Percentiles rank a stretch among this genome's conserved stretches.
phyloP scores from a whole-genome alignment of 2,888 invertebrate species.

The Napeogenes sylphis region DNA sequence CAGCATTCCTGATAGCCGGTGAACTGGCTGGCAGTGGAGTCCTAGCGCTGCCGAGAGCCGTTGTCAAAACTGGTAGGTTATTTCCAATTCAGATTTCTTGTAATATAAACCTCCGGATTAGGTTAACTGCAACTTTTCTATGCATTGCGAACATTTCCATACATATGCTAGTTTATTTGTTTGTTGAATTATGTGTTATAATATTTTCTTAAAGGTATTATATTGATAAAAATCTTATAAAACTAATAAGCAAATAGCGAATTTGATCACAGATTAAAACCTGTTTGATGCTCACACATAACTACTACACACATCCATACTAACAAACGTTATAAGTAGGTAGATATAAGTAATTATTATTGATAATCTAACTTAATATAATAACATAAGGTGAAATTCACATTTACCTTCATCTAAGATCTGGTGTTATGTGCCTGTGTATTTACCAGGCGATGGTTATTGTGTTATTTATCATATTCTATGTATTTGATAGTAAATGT shows the following conservation, averaged over 20 bases:
- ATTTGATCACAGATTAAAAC: background rate
- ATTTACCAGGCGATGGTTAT: no score
- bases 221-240: background rate
- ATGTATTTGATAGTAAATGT: no score
- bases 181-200: no score
- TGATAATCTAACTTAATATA: no score
- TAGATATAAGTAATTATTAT: no score
- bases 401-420: no score
- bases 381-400: no score
- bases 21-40: slow-evolving; percentile 86
- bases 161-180: background rate
- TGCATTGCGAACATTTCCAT: background rate
- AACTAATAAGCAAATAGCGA: background rate
- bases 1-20: slow-evolving; percentile 81
- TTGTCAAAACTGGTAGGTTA: slow-evolving; percentile 79
- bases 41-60: slow-evolving; percentile 81
- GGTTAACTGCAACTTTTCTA: background rate
- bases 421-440: no score
- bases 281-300: background rate
- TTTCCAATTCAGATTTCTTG: background rate
- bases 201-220: background rate
- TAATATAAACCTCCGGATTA: background rate
- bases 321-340: no score
- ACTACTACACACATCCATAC: background rate
- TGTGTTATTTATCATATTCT: no score